phyloP scores from a whole-genome alignment of 2,888 invertebrate genomes.

The Tricholauxania praeusta region DNA sequence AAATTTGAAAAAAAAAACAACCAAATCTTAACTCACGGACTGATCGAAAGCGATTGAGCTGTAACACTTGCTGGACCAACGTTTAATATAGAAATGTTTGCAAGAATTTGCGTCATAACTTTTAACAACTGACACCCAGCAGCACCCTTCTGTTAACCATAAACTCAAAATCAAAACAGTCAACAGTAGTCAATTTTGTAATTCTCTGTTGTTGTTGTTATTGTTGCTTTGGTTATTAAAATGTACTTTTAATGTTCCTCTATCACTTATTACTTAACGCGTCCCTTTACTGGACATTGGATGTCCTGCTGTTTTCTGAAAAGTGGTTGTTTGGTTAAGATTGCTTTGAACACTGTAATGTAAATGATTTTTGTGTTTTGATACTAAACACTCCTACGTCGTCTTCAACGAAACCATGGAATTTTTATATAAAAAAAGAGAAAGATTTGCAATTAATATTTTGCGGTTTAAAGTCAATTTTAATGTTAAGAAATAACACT shows the following conservation, averaged over 20 bases:
- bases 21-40: background rate
- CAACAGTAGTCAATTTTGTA: background rate
- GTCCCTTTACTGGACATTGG: constrained; percentile 56
- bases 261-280: constrained; percentile 20
- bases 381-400: too few relatives aligned
- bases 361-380: constrained; percentile 58
- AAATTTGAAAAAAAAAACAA: too few relatives aligned
- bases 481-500: too few relatives aligned
- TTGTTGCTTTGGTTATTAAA: constrained; percentile 24
- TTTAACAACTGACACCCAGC: background rate
- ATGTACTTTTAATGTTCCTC: constrained; percentile 31
- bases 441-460: too few relatives aligned
- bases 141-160: background rate
- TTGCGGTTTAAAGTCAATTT: too few relatives aligned
- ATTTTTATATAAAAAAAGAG: too few relatives aligned
- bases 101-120: constrained; percentile 1
- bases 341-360: constrained; percentile 35
- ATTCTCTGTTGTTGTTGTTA: constrained; percentile 14
- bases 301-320: constrained; percentile 52
- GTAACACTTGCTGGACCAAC: background rate
- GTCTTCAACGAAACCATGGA: too few relatives aligned
- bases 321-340: constrained; percentile 55
- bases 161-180: background rate
- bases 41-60: constrained; percentile 28
- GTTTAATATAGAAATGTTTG: constrained; percentile 21